Conservation (phyloP, 2,797 vertebrate species). For the Gephyroberyx darwinii region DNA sequence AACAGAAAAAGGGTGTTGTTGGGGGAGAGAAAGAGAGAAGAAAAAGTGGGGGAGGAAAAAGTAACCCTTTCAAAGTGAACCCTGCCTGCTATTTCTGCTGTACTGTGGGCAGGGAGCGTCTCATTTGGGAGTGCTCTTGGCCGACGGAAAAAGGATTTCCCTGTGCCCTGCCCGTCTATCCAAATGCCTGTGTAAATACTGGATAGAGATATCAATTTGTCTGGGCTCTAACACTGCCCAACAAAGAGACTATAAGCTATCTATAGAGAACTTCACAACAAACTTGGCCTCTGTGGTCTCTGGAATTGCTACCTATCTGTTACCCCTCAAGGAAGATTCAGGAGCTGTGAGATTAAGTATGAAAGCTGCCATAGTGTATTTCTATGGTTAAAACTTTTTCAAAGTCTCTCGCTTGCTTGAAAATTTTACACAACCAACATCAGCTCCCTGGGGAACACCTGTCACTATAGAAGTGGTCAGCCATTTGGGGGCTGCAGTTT, state of each 20-base stretch:
- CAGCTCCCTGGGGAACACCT: slow-evolving; percentile 26
- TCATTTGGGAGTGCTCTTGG: slow-evolving; percentile 79
- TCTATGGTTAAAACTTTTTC: slow-evolving; percentile 27
- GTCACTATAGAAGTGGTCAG: slow-evolving; percentile 19
- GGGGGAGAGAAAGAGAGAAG: slow-evolving; percentile 57
- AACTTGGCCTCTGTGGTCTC: slow-evolving; percentile 66
- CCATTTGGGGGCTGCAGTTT: slow-evolving; percentile 56
- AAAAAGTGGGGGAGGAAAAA: slow-evolving; percentile 69
- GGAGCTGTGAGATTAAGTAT: slow-evolving; percentile 56
- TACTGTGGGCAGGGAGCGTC: slow-evolving; percentile 80
- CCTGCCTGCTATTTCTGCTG: slow-evolving; percentile 79
- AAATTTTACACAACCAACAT: slow-evolving; percentile 30
- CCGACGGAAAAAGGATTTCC: slow-evolving; percentile 77
- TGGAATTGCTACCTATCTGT: slow-evolving; percentile 62
- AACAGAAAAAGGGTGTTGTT: slow-evolving; percentile 62
- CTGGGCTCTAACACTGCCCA: slow-evolving; percentile 62
- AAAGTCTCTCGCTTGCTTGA: slow-evolving; percentile 7
- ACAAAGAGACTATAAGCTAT: slow-evolving; percentile 70
- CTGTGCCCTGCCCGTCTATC: slow-evolving; percentile 69
- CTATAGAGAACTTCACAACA: slow-evolving; percentile 66
- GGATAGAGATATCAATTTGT: slow-evolving; percentile 79
- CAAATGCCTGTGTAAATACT: slow-evolving; percentile 79
- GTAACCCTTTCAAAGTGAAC: slow-evolving; percentile 73
- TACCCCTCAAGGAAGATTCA: slow-evolving; percentile 48
- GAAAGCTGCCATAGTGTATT: slow-evolving; percentile 35